These are phyloP conservation scores for Uria aalge DNA, from an alignment of 2,113 vertebrate genomes.

Conservation along the genomic window DNA sequence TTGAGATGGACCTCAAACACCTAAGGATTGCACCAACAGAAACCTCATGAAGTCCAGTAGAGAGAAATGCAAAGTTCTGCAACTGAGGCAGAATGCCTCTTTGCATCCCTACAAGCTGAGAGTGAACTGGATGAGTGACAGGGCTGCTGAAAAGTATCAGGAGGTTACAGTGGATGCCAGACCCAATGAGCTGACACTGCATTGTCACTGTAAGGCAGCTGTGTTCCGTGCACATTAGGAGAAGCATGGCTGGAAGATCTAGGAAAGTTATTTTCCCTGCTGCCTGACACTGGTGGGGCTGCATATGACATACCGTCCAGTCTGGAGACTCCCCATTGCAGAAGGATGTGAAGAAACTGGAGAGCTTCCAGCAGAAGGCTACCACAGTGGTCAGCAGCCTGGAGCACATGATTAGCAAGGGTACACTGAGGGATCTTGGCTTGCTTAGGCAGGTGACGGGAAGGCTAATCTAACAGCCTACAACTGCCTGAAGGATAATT, in stretches of 20 bases:
- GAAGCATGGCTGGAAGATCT: not conserved
- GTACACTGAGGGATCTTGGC: not conserved
- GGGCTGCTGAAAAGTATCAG: not conserved
- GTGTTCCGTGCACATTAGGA: not conserved
- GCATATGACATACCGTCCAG: not conserved
- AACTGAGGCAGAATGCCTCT: not conserved
- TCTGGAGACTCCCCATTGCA: not conserved
- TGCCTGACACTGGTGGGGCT: not conserved
- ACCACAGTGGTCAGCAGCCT: not conserved
- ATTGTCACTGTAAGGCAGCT: not conserved
- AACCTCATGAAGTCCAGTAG: not conserved
- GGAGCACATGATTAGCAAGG: not conserved
- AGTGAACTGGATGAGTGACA: not conserved
- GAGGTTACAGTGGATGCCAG: not conserved
- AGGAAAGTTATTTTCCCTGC: not conserved
- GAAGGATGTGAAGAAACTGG: not conserved
- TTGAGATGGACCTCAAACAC: not conserved
- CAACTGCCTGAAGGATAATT: not conserved
- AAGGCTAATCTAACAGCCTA: not conserved
- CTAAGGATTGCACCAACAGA: not conserved
- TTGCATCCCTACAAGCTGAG: not conserved
- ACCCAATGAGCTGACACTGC: not conserved
- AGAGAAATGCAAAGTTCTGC: not conserved
- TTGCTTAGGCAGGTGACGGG: not conserved
- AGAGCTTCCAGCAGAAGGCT: not conserved